These are phyloP conservation scores for Burhinus bistriatus DNA, from an alignment of 2,113 vertebrate species.

Conservation along the genomic window DNA sequence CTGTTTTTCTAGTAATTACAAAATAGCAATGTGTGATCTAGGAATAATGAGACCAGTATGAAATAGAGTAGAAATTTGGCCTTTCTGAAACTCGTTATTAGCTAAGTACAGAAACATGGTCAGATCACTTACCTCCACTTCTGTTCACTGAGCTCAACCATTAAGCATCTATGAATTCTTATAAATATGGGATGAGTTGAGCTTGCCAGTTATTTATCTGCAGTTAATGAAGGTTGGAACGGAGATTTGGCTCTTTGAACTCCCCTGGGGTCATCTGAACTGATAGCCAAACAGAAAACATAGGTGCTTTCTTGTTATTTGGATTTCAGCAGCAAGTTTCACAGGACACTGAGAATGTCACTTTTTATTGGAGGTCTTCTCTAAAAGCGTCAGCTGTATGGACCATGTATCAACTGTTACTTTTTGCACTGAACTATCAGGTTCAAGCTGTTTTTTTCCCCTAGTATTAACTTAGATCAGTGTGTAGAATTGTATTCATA, in stretches of 20 bases:
- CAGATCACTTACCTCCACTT: neutral
- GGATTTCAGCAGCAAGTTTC: neutral
- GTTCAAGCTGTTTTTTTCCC: neutral
- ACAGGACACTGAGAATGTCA: neutral
- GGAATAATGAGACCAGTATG: neutral
- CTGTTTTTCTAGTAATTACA: neutral
- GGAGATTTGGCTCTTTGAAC: neutral
- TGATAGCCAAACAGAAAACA: neutral
- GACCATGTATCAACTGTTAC: neutral
- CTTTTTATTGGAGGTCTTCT: neutral
- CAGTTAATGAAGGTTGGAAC: neutral
- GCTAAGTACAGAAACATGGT: neutral
- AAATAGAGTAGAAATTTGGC: neutral
- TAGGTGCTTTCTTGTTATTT: neutral
- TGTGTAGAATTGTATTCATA: neutral
- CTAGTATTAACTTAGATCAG: neutral
- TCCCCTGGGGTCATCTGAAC: neutral
- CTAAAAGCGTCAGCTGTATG: neutral
- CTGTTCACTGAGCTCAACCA: neutral
- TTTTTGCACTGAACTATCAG: neutral
- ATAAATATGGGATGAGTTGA: neutral
- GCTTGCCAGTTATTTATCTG: neutral
- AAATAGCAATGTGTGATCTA: neutral
- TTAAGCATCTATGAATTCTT: neutral
- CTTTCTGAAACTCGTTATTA: neutral